Evolutionary conservation across 2,888 invertebrate genomes (phyloP).

Genomic region (Halocaridina rubra): DNA sequence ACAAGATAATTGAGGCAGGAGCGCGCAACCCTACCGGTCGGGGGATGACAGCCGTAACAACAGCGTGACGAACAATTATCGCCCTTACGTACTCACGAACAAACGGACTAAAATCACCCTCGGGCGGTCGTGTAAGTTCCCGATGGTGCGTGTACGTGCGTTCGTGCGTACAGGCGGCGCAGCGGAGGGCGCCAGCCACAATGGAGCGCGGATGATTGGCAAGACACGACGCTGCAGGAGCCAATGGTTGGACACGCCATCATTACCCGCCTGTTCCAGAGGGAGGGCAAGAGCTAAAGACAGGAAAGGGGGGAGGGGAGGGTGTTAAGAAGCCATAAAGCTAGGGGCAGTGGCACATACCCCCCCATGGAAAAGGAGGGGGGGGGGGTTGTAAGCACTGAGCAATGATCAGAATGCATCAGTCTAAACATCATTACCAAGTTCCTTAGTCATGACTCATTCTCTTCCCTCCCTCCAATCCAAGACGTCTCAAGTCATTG

Average conservation of each 20-base stretch:
- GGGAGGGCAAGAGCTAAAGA: neutral
- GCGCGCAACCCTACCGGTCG: slow-evolving; percentile 35
- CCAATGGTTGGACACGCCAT: slow-evolving; percentile 52
- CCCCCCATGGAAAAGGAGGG: neutral
- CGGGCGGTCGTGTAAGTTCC: neutral
- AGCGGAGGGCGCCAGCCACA: slow-evolving; percentile 25
- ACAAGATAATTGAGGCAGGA: slow-evolving; percentile 38
- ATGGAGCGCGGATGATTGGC: slow-evolving; percentile 54
- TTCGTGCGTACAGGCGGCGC: slow-evolving; percentile 37
- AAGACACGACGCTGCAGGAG: slow-evolving; percentile 49
- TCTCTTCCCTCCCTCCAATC: no score
- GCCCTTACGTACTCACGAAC: neutral
- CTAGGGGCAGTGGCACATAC: neutral
- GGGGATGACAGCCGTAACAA: slow-evolving; percentile 22
- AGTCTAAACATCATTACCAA: no score
- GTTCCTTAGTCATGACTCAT: no score
- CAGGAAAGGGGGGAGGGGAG: neutral
- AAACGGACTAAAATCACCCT: neutral
- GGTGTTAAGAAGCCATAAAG: neutral
- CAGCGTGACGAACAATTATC: neutral
- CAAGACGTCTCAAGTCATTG: no score
- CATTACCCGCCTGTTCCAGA: neutral
- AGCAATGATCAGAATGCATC: no score
- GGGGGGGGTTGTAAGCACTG: no score
- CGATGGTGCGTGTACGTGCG: slow-evolving; percentile 16